A percentile compares a stretch with the other conserved stretches of the same genome.
Conservation (phyloP, 1,140 invertebrate genomes). For the Drosophila chauvacae region DNA sequence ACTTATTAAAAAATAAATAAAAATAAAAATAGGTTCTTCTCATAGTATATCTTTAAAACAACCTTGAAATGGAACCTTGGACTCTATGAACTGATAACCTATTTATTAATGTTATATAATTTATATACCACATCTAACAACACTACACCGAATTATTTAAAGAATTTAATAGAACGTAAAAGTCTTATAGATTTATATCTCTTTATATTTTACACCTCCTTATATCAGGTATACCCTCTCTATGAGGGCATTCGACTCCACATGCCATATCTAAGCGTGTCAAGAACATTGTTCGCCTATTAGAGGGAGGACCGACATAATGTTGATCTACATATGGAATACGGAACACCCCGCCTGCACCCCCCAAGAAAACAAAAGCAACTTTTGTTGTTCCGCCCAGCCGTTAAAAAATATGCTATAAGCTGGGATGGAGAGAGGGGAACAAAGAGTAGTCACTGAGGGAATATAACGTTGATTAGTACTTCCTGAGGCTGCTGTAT, state of each 20-base stretch:
- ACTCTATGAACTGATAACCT: no score
- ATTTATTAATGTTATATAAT: no score
- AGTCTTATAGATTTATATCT: not conserved
- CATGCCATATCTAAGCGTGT: constrained; percentile 73
- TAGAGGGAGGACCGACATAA: constrained; percentile 43
- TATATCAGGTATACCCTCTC: not conserved
- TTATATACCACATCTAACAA: not conserved
- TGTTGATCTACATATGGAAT: constrained; percentile 32
- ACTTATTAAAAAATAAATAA: not conserved
- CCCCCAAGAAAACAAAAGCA: constrained; percentile 65
- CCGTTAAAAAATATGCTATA: constrained; percentile 30
- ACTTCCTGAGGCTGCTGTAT: constrained; percentile 78
- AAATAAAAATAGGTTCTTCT: not conserved
- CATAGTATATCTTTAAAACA: not conserved
- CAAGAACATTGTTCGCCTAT: constrained; percentile 81
- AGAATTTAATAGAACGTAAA: not conserved
- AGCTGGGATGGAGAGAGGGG: constrained; percentile 9
- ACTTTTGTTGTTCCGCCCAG: constrained; percentile 61
- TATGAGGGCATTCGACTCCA: constrained; percentile 11
- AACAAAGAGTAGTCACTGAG: constrained; percentile 26
- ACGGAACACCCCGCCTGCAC: constrained; percentile 1
- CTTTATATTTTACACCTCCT: not conserved
- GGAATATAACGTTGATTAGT: constrained; percentile 68
- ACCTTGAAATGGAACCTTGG: no score
- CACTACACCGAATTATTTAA: not conserved